Conservation (phyloP, 2,113 vertebrate genomes). For the Talpa occidentalis region DNA sequence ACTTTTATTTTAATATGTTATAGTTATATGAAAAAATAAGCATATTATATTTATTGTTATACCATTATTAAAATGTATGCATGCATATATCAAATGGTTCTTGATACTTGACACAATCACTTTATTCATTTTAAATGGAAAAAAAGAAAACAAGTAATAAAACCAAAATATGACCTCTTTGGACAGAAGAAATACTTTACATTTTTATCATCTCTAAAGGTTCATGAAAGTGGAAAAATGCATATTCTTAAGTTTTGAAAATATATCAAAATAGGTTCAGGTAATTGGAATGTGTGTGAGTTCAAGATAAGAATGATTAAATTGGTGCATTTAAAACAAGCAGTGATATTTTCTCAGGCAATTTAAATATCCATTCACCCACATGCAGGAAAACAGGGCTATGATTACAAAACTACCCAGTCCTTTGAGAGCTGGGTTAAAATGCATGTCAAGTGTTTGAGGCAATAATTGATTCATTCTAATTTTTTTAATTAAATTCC, state of each 20-base stretch:
- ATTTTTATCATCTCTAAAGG: not conserved
- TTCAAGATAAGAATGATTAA: conserved; percentile 55
- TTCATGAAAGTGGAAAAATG: not conserved
- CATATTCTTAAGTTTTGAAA: conserved; percentile 2
- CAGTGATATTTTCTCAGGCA: not conserved
- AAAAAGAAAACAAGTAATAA: not conserved
- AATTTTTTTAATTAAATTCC: not conserved
- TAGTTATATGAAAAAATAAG: not conserved
- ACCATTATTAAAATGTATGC: not conserved
- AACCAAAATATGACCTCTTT: not conserved
- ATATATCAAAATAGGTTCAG: conserved; percentile 44
- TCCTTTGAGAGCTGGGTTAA: not conserved
- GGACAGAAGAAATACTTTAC: not conserved
- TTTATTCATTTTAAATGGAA: not conserved
- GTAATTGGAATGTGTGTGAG: conserved; percentile 41
- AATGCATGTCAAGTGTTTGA: not conserved
- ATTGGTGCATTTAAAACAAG: conserved; percentile 11
- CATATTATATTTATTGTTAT: not conserved
- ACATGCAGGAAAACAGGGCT: not conserved
- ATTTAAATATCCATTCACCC: not conserved
- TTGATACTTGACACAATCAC: not conserved
- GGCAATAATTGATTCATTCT: not conserved
- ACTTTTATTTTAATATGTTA: not conserved
- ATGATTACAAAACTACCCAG: not conserved
- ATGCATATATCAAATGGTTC: not conserved